Conservation (phyloP, 2,888 invertebrate genomes). For the Oscheius myriophilus region DNA sequence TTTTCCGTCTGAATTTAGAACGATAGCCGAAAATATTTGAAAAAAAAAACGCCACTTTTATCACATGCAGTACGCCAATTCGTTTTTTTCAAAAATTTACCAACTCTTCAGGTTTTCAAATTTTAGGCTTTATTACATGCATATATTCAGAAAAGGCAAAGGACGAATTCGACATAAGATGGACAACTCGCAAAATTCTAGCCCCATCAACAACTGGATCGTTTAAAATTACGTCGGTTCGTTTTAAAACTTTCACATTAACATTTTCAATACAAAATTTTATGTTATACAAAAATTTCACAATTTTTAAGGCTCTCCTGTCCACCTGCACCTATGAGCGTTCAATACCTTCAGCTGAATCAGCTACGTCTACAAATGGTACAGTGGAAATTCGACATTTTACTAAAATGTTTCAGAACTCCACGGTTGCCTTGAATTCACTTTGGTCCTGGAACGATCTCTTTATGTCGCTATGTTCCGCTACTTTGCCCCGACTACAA, state of each 20-base stretch:
- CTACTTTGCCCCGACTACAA: conserved; percentile 12
- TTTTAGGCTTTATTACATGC: neutral
- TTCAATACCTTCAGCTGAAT: conserved; percentile 24
- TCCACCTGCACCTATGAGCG: conserved; percentile 8
- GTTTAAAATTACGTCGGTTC: conserved; percentile 16
- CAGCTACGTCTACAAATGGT: conserved; percentile 7
- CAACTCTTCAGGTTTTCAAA: too few species aligned
- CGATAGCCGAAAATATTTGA: too few species aligned
- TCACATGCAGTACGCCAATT: too few species aligned
- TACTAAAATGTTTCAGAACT: neutral
- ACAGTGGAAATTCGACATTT: neutral
- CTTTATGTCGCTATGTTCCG: conserved; percentile 15
- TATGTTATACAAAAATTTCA: too few species aligned
- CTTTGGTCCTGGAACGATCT: conserved; percentile 1
- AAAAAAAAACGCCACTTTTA: too few species aligned
- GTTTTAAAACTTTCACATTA: neutral
- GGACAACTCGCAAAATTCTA: conserved; percentile 4
- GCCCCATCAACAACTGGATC: conserved; percentile 7
- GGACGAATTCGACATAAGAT: conserved; percentile 21
- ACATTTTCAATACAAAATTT: too few species aligned
- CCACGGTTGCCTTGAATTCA: conserved; percentile 21
- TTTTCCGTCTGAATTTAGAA: too few species aligned
- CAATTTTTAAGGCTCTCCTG: conserved; percentile 5
- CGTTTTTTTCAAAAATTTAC: too few species aligned
- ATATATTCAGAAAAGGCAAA: conserved; percentile 7